These are phyloP conservation scores for Rosalia funebris DNA, from an alignment of 2,888 invertebrate species.

Conservation along the genomic window DNA sequence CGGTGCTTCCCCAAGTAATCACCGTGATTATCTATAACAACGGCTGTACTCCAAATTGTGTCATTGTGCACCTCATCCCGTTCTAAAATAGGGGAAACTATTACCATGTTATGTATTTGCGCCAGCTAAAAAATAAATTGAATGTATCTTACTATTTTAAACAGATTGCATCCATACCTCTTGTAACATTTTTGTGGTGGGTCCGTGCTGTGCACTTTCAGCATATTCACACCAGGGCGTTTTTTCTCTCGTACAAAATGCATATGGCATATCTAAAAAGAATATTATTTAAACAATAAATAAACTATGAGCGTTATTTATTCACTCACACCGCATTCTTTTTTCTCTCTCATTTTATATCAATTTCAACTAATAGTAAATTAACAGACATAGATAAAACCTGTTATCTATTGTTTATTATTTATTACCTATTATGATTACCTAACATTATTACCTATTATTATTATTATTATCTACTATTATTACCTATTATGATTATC, in stretches of 20 bases:
- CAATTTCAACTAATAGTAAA: no score
- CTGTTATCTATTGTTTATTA: no score
- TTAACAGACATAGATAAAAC: no score
- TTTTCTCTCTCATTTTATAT: no score
- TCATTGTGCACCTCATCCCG: slow-evolving; percentile 84
- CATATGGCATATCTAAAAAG: slow-evolving; percentile 87
- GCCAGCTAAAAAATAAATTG: slow-evolving; percentile 71
- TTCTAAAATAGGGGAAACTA: slow-evolving; percentile 94
- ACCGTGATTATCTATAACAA: slow-evolving; percentile 89
- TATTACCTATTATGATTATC: no score
- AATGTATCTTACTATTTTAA: background rate
- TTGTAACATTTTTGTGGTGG: slow-evolving; percentile 81
- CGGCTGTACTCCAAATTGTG: slow-evolving; percentile 93
- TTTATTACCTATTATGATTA: no score
- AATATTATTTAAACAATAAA: no score
- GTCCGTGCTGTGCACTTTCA: slow-evolving; percentile 84
- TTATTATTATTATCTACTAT: no score
- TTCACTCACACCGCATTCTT: no score
- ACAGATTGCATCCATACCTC: slow-evolving; percentile 63
- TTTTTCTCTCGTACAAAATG: slow-evolving; percentile 93
- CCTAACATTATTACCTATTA: no score
- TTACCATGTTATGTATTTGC: slow-evolving; percentile 86
- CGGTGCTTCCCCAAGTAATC: slow-evolving; percentile 90
- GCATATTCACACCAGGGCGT: slow-evolving; percentile 94
- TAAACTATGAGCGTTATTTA: no score